phyloP scores from a whole-genome alignment of 2,797 vertebrate species.

The Malacoctenus gilli region DNA sequence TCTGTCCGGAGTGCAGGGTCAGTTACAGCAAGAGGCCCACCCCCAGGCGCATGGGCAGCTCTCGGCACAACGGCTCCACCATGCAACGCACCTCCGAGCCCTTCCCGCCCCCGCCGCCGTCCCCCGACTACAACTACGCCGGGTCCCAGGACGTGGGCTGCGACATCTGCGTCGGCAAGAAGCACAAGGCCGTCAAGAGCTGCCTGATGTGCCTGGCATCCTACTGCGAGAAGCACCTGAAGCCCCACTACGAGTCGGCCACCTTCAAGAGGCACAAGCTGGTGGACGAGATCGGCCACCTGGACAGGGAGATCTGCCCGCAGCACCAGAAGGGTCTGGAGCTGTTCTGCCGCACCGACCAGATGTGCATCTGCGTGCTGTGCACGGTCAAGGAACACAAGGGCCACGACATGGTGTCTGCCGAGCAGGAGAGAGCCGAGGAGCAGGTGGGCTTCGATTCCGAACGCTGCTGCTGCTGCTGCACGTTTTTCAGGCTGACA shows the following conservation, averaged over 20 bases:
- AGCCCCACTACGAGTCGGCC: slow-evolving; percentile 92
- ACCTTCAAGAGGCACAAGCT: slow-evolving; percentile 97
- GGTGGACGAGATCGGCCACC: slow-evolving; percentile 93
- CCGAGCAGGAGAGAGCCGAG: slow-evolving; percentile 93
- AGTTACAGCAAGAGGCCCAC: slow-evolving; percentile 83
- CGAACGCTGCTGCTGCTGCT: no score
- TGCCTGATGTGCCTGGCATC: slow-evolving; percentile 97
- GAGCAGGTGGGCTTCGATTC: slow-evolving; percentile 75
- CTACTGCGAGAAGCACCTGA: slow-evolving; percentile 95
- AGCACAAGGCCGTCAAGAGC: slow-evolving; percentile 93
- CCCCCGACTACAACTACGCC: slow-evolving; percentile 83
- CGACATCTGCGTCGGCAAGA: slow-evolving; percentile 95
- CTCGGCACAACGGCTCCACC: slow-evolving; percentile 60
- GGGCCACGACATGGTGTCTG: slow-evolving; percentile 95
- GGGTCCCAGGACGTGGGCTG: slow-evolving; percentile 92
- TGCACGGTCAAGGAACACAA: slow-evolving; percentile 98
- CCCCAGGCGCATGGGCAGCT: slow-evolving; percentile 72
- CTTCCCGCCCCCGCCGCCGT: slow-evolving; percentile 78
- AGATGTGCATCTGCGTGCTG: slow-evolving; percentile 98
- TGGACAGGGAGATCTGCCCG: slow-evolving; percentile 94
- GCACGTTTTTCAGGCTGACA: no score
- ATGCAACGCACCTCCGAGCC: slow-evolving; percentile 62
- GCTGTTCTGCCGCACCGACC: slow-evolving; percentile 96
- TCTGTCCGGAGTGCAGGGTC: slow-evolving; percentile 81
- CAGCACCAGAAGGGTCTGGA: slow-evolving; percentile 98